Evolutionary conservation across 2,797 vertebrate species (phyloP).

Genomic region (Bradypodion pumilum): DNA sequence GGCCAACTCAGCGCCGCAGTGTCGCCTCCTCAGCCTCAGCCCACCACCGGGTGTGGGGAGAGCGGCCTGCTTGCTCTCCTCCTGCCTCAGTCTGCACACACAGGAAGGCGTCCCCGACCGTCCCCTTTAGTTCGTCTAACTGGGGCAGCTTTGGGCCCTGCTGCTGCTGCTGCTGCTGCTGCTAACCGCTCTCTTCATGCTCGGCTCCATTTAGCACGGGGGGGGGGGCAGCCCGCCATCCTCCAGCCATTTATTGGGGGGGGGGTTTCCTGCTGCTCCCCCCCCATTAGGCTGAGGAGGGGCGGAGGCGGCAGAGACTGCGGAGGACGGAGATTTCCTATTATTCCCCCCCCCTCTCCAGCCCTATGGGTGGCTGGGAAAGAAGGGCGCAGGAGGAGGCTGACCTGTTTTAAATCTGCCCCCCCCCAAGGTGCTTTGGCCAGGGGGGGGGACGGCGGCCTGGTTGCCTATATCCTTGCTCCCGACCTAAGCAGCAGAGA

Average conservation of each 20-base stretch:
- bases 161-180: neutral
- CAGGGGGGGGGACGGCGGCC: slow-evolving; percentile 14
- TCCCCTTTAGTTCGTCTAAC: neutral
- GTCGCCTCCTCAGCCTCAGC: no score
- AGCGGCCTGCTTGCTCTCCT: slow-evolving; percentile 14
- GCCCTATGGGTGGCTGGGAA: slow-evolving; percentile 12
- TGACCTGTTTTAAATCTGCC: slow-evolving; percentile 8
- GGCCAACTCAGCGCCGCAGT: no score
- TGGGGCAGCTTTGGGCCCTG: neutral
- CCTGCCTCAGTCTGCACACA: no score
- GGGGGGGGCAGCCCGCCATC: neutral
- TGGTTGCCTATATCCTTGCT: neutral
- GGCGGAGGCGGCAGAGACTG: neutral
- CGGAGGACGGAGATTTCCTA: neutral
- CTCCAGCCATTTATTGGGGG: neutral
- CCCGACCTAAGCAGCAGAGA: neutral
- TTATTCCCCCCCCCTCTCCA: no score
- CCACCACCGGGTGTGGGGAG: neutral
- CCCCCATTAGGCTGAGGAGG: neutral
- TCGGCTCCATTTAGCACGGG: neutral
- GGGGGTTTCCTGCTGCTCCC: neutral
- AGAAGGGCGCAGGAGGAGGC: slow-evolving; percentile 15
- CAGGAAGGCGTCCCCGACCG: neutral
- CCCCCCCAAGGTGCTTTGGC: neutral
- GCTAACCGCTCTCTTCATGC: neutral